These are phyloP conservation scores for Odontamblyopus rebecca DNA, from an alignment of 2,797 vertebrate species.

Conservation along the genomic window DNA sequence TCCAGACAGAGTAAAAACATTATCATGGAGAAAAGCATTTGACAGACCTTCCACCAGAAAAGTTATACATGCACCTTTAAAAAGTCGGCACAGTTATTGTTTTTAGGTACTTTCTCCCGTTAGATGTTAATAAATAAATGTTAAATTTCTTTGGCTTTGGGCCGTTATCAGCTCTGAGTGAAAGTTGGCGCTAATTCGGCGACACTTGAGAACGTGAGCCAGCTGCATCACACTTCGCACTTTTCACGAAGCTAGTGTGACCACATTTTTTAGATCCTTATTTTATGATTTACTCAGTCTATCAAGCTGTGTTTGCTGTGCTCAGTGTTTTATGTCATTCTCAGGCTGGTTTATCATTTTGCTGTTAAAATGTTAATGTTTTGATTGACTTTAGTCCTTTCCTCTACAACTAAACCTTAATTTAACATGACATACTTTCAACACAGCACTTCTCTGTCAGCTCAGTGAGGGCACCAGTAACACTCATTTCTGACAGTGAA, in stretches of 20 bases:
- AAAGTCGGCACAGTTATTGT: background rate
- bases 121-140: background rate
- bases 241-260: constrained; percentile 9
- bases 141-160: constrained; percentile 15
- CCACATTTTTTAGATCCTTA: background rate
- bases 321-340: constrained; percentile 18
- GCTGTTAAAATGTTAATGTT: background rate
- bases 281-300: background rate
- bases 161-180: constrained; percentile 6
- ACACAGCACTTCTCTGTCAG: constrained; percentile 54
- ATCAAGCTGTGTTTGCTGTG: background rate
- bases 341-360: constrained; percentile 14
- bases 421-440: constrained; percentile 26
- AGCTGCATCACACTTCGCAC: constrained; percentile 22
- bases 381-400: constrained; percentile 1
- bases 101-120: background rate
- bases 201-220: constrained; percentile 3
- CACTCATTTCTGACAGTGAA: constrained; percentile 60
- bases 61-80: no score
- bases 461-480: constrained; percentile 36
- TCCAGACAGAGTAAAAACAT: no score
- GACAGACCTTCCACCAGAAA: no score
- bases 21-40: no score
- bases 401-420: background rate
- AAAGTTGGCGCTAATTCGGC: constrained; percentile 1